A percentile compares a stretch with the other conserved stretches of the same genome.
Conservation (phyloP, 2,113 vertebrate genomes). For the Mustelus asterias region DNA sequence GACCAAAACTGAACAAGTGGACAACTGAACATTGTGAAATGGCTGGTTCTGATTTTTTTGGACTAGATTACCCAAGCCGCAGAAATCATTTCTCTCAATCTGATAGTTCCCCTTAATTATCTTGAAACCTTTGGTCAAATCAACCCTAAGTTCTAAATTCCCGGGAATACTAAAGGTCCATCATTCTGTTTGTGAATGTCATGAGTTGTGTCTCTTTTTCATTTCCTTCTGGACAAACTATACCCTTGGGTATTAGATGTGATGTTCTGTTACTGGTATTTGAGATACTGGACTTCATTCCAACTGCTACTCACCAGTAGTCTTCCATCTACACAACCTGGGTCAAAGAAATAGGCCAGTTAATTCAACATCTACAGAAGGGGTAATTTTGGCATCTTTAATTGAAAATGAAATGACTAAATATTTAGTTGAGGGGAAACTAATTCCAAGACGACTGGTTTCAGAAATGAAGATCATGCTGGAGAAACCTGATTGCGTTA, state of each 20-base stretch:
- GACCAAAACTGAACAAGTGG: too few relatives aligned
- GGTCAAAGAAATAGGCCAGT: neutral
- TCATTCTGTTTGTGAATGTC: too few relatives aligned
- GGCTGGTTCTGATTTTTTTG: too few relatives aligned
- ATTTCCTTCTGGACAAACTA: too few relatives aligned
- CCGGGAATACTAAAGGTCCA: too few relatives aligned
- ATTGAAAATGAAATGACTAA: neutral
- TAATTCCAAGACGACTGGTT: neutral
- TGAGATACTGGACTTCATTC: neutral
- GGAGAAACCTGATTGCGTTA: neutral
- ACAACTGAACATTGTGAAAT: too few relatives aligned
- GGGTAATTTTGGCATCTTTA: neutral
- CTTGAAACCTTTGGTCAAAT: too few relatives aligned
- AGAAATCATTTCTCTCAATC: too few relatives aligned
- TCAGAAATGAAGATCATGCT: neutral
- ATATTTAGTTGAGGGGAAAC: neutral
- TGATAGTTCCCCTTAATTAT: too few relatives aligned
- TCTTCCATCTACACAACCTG: neutral
- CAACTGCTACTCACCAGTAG: neutral
- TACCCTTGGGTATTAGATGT: neutral
- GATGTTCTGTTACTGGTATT: neutral
- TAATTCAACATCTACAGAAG: neutral
- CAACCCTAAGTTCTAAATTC: too few relatives aligned
- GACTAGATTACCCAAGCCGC: too few relatives aligned
- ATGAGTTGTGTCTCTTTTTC: too few relatives aligned